phyloP scores from a whole-genome alignment of 2,888 invertebrate genomes.

The Leucania comma region DNA sequence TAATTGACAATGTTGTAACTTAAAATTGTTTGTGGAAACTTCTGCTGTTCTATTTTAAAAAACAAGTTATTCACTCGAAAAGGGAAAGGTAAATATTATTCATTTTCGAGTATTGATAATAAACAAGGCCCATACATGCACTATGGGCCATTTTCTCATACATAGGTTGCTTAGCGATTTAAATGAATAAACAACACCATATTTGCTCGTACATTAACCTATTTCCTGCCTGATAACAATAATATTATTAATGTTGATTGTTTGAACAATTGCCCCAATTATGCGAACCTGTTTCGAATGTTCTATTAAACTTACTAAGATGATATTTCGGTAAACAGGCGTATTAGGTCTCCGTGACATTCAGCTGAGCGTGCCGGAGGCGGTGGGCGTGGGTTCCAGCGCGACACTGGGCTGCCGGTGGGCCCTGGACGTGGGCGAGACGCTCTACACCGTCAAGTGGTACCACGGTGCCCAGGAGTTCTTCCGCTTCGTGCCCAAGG shows the following conservation, averaged over 20 bases:
- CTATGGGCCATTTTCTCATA: neutral
- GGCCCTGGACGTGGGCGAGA: slow-evolving; percentile 93
- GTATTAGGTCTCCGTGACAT: slow-evolving; percentile 92
- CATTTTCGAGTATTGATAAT: neutral
- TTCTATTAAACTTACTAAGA: slow-evolving; percentile 17
- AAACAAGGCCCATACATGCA: neutral
- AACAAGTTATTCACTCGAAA: slow-evolving; percentile 2
- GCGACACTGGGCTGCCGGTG: slow-evolving; percentile 94
- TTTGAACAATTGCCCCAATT: neutral
- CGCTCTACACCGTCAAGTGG: slow-evolving; percentile 95
- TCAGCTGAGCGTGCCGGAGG: slow-evolving; percentile 93
- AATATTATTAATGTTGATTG: neutral
- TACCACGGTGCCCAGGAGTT: slow-evolving; percentile 95
- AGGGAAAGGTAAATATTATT: slow-evolving; percentile 2
- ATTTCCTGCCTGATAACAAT: neutral
- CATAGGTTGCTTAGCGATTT: neutral
- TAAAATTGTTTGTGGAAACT: slow-evolving; percentile 28
- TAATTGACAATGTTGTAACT: slow-evolving; percentile 30
- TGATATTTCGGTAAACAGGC: slow-evolving; percentile 77
- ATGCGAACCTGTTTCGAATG: neutral
- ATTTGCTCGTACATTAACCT: neutral
- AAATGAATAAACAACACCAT: neutral
- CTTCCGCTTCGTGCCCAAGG: slow-evolving; percentile 95
- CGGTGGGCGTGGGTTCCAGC: slow-evolving; percentile 93
- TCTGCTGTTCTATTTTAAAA: slow-evolving; percentile 14